Percentiles rank a stretch among this genome's conserved stretches.
phyloP scores from a whole-genome alignment of 2,113 vertebrate species.

The Condylura cristata region DNA sequence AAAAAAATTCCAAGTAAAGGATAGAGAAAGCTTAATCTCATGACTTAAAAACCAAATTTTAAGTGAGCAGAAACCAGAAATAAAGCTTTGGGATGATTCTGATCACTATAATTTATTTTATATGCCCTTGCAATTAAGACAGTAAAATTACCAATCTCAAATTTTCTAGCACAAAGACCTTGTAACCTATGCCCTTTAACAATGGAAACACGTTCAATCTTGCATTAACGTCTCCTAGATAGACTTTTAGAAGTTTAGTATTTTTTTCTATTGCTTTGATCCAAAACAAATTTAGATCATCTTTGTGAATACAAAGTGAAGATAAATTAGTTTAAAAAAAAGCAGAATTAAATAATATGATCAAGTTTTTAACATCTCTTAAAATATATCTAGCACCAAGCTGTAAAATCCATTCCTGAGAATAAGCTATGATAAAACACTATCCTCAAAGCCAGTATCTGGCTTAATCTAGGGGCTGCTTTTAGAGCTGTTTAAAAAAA shows the following conservation, averaged over 20 bases:
- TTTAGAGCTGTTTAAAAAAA: background rate
- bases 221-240: background rate
- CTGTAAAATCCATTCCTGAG: background rate
- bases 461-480: background rate
- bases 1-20: background rate
- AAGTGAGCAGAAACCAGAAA: background rate
- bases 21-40: background rate
- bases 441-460: background rate
- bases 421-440: background rate
- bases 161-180: background rate
- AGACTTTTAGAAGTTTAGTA: background rate
- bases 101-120: background rate
- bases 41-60: background rate
- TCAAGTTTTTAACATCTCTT: background rate
- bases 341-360: background rate
- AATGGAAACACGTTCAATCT: background rate
- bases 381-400: background rate
- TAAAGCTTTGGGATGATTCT: background rate
- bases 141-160: background rate
- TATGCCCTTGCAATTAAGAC: background rate
- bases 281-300: background rate
- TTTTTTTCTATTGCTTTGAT: background rate
- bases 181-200: background rate
- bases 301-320: background rate
- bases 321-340: background rate